phyloP scores from a whole-genome alignment of 2,113 vertebrate species.

The Nerophis ophidion region DNA sequence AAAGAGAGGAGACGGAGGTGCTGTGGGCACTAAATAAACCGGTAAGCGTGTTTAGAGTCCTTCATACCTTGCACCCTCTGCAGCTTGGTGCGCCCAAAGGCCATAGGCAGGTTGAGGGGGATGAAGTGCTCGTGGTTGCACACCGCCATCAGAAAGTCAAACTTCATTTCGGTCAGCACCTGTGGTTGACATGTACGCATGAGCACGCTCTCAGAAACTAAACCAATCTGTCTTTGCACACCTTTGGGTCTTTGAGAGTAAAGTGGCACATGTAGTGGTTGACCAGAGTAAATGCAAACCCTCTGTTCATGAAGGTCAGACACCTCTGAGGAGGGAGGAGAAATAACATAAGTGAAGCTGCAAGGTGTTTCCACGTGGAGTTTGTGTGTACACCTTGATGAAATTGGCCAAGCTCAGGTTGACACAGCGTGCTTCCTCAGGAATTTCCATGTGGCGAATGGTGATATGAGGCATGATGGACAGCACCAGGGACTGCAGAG shows the following conservation, averaged over 20 bases:
- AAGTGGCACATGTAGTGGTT: slow-evolving; percentile 95
- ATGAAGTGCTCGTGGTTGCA: slow-evolving; percentile 97
- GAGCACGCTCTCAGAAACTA: not conserved
- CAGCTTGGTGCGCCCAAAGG: slow-evolving; percentile 86
- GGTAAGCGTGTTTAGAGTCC: not conserved
- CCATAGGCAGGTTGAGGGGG: slow-evolving; percentile 94
- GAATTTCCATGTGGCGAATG: slow-evolving; percentile 87
- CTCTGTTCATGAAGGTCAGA: slow-evolving; percentile 93
- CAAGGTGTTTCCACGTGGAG: not conserved
- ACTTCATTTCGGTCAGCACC: slow-evolving; percentile 91
- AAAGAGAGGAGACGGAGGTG: not conserved
- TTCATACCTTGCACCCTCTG: slow-evolving; percentile 86
- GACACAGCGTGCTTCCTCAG: slow-evolving; percentile 86
- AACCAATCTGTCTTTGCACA: slow-evolving; percentile 34
- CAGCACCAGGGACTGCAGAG: slow-evolving; percentile 84
- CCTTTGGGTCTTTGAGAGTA: slow-evolving; percentile 91
- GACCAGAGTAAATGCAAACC: slow-evolving; percentile 88
- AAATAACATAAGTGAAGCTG: not conserved
- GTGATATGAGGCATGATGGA: slow-evolving; percentile 93
- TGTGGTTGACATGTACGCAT: slow-evolving; percentile 38
- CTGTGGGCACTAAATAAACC: not conserved
- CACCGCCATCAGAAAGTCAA: slow-evolving; percentile 90
- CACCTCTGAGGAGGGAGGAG: slow-evolving; percentile 74
- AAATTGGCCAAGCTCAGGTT: slow-evolving; percentile 89
- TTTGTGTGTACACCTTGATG: slow-evolving; percentile 70